A percentile compares a stretch with the other conserved stretches of the same genome.
phyloP scores from a whole-genome alignment of 2,888 invertebrate genomes.

The Amiota minor region DNA sequence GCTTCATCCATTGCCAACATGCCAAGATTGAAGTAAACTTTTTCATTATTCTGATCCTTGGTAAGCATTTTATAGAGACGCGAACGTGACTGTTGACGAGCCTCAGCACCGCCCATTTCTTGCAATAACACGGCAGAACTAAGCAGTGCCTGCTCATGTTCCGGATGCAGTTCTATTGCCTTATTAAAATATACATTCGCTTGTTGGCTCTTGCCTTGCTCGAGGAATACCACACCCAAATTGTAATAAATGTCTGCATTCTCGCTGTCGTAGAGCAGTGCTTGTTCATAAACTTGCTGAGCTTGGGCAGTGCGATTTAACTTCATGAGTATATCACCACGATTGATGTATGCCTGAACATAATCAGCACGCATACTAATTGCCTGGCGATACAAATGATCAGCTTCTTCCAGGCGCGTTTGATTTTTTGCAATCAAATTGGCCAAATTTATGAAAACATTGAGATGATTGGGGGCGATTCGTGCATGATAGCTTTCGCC shows the following conservation, averaged over 20 bases:
- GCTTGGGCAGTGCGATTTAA: conserved; percentile 95
- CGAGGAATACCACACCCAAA: conserved; percentile 93
- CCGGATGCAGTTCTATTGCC: conserved; percentile 92
- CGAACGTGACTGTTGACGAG: conserved; percentile 85
- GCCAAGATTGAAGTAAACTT: conserved; percentile 95
- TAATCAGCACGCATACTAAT: conserved; percentile 98
- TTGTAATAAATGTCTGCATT: conserved; percentile 97
- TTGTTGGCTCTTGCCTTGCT: conserved; percentile 92
- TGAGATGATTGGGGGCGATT: conserved; percentile 95
- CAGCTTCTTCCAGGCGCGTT: conserved; percentile 93
- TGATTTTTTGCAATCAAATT: conserved; percentile 95
- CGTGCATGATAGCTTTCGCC: conserved; percentile 96
- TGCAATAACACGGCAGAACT: conserved; percentile 96
- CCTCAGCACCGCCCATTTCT: conserved; percentile 87
- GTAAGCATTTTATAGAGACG: conserved; percentile 86
- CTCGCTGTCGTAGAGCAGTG: conserved; percentile 91
- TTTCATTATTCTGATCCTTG: conserved; percentile 82
- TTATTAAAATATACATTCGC: conserved; percentile 94
- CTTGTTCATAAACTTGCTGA: conserved; percentile 94
- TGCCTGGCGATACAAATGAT: conserved; percentile 93
- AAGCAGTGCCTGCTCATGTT: conserved; percentile 93
- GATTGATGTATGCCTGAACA: conserved; percentile 91
- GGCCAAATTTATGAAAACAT: conserved; percentile 95
- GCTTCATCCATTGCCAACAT: conserved; percentile 98
- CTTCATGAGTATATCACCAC: conserved; percentile 96